These are phyloP conservation scores for Heliothis subflexa DNA, from an alignment of 1,140 invertebrate species.

Conservation along the genomic window DNA sequence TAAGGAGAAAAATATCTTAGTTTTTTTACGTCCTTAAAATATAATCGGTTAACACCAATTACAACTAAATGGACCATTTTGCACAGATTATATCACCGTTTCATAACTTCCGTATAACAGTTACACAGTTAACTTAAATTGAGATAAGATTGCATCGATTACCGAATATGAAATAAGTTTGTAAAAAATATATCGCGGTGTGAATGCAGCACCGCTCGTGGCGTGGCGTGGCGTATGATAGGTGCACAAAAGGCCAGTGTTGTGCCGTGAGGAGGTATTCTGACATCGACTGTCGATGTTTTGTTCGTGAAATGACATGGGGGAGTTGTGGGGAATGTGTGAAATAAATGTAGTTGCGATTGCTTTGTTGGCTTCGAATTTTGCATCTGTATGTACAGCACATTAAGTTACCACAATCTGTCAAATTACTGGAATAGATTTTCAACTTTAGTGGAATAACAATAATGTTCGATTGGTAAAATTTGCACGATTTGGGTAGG, in stretches of 20 bases:
- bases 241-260: neutral
- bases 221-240: neutral
- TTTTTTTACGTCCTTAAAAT: neutral
- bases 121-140: conserved; percentile 27
- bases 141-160: conserved; percentile 4
- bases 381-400: neutral
- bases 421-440: too few species aligned
- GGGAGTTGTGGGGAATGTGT: neutral
- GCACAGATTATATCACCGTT: conserved; percentile 27
- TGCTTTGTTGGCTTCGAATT: neutral
- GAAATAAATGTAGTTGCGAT: neutral
- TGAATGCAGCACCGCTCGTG: neutral
- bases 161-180: neutral
- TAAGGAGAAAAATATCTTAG: neutral
- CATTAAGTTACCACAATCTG: neutral
- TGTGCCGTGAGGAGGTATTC: conserved; percentile 13
- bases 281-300: conserved; percentile 38
- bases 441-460: too few species aligned
- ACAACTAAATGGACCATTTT: conserved; percentile 21
- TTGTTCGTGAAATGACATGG: conserved; percentile 18
- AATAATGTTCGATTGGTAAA: too few species aligned
- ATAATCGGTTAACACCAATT: conserved; percentile 18
- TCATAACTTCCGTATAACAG: conserved; percentile 19
- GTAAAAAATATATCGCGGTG: neutral
- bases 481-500: too few species aligned